Evolutionary conservation across 2,888 invertebrate genomes (phyloP), one percentile per base, ranked within the genome.

Genomic region (Coenonympha arcania): DNA sequence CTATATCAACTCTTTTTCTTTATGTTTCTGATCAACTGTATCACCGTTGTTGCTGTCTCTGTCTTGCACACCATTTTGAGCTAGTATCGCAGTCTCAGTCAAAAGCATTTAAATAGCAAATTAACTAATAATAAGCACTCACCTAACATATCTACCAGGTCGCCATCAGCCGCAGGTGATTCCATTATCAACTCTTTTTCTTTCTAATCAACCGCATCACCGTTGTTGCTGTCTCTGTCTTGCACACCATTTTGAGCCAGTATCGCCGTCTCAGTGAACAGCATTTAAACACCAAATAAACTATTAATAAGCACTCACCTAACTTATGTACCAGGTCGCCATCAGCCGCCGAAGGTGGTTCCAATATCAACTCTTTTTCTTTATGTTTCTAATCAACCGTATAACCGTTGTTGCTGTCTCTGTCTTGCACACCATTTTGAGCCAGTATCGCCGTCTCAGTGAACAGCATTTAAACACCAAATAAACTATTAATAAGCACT

Each of bases 1-100:
- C 96, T 87, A 96, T n/a, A 98, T 75, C 93, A 92, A 65, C 91
- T 90, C 64, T 95, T 93, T 93, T 1, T 90, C 91, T 22, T 89
- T 78, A 36, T 30, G 11, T 37, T 42, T 19, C 26, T 26, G 3
- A 6, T 26, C n/a, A 1, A 3, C 9, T 26, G 9, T 26, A 6
- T 26, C 26, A 26, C 9, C 26, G n/a, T 3, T 26, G 26, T 26
- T 26, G 26, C 3, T 9, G 26, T n/a, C 26, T 4, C 1, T 9
- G 26, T 26, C n/a, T n/a, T n/a, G n/a, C 9, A 26, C 26, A n/a
- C n/a, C 6, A 26, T 26, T 9, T n/a, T 8, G 9, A n/a, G 26
- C 26, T 4, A 26, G 8, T 26, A 3, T 26, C n/a, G 9, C 26
- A n/a, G 8, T 26, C 26, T 26, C n/a, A 2, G 3, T n/a, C n/a